These are phyloP conservation scores for Mormyrops boulengeri DNA, from an alignment of 2,797 vertebrate species.

Conservation along the genomic window DNA sequence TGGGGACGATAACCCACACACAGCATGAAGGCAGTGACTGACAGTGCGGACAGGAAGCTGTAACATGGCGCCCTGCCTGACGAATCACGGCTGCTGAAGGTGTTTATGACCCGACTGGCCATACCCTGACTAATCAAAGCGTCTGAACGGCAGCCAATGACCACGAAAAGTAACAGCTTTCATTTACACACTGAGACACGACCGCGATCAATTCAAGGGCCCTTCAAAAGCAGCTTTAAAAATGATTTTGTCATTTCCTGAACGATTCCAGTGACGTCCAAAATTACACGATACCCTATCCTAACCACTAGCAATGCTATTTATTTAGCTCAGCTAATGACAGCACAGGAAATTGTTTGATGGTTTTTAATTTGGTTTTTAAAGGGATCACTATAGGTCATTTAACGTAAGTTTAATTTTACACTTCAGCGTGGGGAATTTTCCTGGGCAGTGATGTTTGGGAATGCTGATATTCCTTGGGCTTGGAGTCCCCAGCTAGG, in stretches of 20 bases:
- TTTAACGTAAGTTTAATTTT: not conserved
- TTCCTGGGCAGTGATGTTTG: not conserved
- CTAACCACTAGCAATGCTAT: not conserved
- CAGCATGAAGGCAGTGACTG: slow-evolving; percentile 35
- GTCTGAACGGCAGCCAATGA: not conserved
- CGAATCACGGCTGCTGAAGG: not conserved
- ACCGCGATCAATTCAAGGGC: not conserved
- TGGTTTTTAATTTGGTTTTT: not conserved
- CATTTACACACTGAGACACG: not conserved
- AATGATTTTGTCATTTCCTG: not conserved
- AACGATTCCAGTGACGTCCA: not conserved
- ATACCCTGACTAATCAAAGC: not conserved
- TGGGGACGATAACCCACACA: slow-evolving; percentile 40
- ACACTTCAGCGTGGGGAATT: not conserved
- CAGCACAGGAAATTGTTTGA: slow-evolving; percentile 4
- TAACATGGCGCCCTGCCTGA: not conserved
- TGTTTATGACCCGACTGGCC: not conserved
- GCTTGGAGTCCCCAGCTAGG: not conserved
- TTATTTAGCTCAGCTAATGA: not conserved
- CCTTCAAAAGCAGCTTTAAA: not conserved
- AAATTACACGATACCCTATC: not conserved
- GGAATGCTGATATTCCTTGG: not conserved
- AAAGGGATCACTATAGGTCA: not conserved
- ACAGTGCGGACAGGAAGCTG: not conserved
- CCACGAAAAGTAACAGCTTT: not conserved